Evolutionary conservation across 2,888 invertebrate species (phyloP).

Genomic region (Geotrupes spiniger): DNA sequence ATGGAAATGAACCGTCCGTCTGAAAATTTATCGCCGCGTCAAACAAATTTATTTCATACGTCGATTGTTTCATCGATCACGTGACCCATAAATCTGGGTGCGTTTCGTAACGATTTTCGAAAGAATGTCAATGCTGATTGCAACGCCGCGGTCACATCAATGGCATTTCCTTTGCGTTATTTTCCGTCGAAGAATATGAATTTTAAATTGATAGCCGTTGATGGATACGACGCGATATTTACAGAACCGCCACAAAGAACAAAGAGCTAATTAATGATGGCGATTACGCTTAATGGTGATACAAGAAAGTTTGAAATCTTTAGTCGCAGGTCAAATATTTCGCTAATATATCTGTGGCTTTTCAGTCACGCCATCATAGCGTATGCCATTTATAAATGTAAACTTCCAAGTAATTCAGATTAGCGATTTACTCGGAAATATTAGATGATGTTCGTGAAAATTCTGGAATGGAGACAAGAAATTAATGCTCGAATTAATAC

Average conservation of each 20-base stretch:
- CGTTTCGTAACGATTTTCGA: background rate
- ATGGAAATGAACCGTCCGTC: too few species aligned
- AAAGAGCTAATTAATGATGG: conserved; percentile 26
- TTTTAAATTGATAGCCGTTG: conserved; percentile 16
- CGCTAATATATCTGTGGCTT: conserved; percentile 2
- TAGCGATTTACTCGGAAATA: too few species aligned
- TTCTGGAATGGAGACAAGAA: too few species aligned
- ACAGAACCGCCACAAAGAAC: conserved; percentile 17
- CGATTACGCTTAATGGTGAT: conserved; percentile 27
- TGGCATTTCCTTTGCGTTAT: conserved; percentile 11
- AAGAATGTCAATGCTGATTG: background rate
- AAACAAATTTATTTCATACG: too few species aligned
- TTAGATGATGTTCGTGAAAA: too few species aligned
- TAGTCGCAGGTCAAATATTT: conserved; percentile 18
- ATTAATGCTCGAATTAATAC: too few species aligned
- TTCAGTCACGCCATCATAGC: conserved; percentile 2
- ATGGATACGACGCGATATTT: conserved; percentile 13
- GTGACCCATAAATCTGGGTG: too few species aligned
- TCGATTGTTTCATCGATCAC: too few species aligned
- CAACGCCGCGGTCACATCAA: background rate
- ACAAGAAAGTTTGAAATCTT: conserved; percentile 24
- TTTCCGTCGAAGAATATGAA: conserved; percentile 3
- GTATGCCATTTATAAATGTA: conserved; percentile 2
- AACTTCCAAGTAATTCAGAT: conserved; percentile 2
- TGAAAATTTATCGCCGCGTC: too few species aligned